These are phyloP conservation scores for Gorsachius goisagi DNA, from an alignment of 2,113 vertebrate species.

Conservation along the genomic window DNA sequence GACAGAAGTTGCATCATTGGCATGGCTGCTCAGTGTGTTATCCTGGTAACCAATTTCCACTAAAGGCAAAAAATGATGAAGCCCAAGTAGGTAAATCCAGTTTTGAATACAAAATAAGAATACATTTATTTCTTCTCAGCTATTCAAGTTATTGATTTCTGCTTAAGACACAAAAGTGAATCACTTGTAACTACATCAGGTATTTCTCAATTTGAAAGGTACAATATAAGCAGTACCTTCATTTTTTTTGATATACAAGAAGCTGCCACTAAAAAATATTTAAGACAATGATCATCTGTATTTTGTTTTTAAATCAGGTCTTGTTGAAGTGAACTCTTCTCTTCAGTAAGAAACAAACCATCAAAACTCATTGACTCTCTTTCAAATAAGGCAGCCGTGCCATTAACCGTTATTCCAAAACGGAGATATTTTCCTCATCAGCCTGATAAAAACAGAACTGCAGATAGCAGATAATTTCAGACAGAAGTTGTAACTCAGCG, in stretches of 20 bases:
- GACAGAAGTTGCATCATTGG: background rate
- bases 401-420: background rate
- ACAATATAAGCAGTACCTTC: background rate
- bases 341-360: background rate
- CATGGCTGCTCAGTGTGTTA: background rate
- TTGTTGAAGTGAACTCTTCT: background rate
- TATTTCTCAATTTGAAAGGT: background rate
- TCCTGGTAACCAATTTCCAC: background rate
- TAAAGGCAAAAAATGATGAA: background rate
- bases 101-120: background rate
- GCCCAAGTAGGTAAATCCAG: background rate
- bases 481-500: background rate
- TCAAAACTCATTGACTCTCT: background rate
- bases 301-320: background rate
- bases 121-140: background rate
- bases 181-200: background rate
- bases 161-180: background rate
- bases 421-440: background rate
- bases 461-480: background rate
- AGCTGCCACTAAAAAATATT: background rate
- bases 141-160: constrained; percentile 6
- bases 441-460: background rate
- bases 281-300: background rate
- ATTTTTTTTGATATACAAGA: background rate
- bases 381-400: background rate